These are phyloP conservation scores for Coturnix japonica DNA, from an alignment of 2,113 vertebrate species.

Conservation along the genomic window DNA sequence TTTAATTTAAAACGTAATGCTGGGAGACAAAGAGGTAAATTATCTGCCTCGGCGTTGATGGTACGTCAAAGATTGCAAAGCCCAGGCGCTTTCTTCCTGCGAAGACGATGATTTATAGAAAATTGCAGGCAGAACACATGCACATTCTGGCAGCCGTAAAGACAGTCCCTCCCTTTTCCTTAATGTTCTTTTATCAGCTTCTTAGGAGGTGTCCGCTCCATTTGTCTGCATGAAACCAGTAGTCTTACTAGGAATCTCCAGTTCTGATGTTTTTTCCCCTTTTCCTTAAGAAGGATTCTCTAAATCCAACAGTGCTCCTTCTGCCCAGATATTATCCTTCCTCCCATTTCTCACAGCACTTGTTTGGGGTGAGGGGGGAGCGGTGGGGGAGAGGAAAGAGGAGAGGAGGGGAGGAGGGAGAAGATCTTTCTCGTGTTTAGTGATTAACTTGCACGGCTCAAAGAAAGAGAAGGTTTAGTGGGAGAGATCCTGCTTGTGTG, in stretches of 20 bases:
- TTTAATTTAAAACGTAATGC: not conserved
- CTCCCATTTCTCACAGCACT: conserved; percentile 40
- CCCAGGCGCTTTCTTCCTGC: conserved; percentile 66
- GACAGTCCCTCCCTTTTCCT: conserved; percentile 63
- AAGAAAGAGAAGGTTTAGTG: conserved; percentile 75
- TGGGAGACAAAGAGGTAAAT: conserved; percentile 81
- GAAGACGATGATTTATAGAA: conserved; percentile 78
- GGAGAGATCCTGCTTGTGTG: conserved; percentile 52
- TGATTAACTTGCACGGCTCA: conserved; percentile 67
- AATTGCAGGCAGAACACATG: conserved; percentile 73
- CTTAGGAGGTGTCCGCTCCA: conserved; percentile 61
- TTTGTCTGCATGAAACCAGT: conserved; percentile 57
- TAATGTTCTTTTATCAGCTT: conserved; percentile 74
- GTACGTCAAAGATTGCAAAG: conserved; percentile 74
- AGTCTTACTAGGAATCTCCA: conserved; percentile 31
- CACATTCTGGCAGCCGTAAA: conserved; percentile 67
- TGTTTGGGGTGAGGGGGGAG: not conserved
- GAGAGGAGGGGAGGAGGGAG: conserved; percentile 28
- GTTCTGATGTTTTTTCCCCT: not conserved
- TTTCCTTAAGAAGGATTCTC: conserved; percentile 26
- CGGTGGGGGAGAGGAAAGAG: conserved; percentile 3
- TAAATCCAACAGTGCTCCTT: conserved; percentile 19
- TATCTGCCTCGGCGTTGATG: conserved; percentile 64
- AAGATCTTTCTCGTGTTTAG: conserved; percentile 53
- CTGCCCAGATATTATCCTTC: conserved; percentile 19